A percentile compares a stretch with the other conserved stretches of the same genome.
Evolutionary conservation across 2,888 invertebrate genomes (phyloP).

Genomic region (Elaeidobius kamerunicus): DNA sequence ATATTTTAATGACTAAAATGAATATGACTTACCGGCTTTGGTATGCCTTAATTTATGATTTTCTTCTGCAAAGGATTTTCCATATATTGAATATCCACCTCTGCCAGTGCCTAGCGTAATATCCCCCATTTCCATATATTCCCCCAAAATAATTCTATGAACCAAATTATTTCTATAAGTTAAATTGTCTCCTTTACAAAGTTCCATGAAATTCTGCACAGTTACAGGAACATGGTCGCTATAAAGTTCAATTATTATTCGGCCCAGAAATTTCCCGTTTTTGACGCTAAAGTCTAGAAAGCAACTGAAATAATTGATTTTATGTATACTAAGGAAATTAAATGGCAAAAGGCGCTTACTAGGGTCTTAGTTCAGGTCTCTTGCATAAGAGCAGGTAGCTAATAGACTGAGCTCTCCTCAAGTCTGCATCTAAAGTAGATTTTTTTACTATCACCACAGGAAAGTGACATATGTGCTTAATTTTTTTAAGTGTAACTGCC

Average conservation of each 20-base stretch:
- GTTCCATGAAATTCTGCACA: slow-evolving; percentile 47
- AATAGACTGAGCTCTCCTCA: slow-evolving; percentile 42
- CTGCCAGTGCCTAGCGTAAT: slow-evolving; percentile 52
- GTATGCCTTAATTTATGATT: slow-evolving; percentile 50
- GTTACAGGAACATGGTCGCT: slow-evolving; percentile 47
- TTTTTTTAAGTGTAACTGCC: slow-evolving; percentile 35
- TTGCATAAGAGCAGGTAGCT: slow-evolving; percentile 36
- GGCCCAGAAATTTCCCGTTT: slow-evolving; percentile 43
- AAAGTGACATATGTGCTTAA: slow-evolving; percentile 39
- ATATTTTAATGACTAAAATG: no score
- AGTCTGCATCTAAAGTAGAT: slow-evolving; percentile 37
- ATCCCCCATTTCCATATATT: slow-evolving; percentile 56
- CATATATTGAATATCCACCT: slow-evolving; percentile 54
- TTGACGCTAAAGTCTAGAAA: slow-evolving; percentile 47
- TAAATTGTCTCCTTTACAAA: slow-evolving; percentile 41
- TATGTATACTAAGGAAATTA: no score
- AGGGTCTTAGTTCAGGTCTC: slow-evolving; percentile 28
- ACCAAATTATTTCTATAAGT: slow-evolving; percentile 47
- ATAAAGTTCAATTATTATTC: slow-evolving; percentile 47
- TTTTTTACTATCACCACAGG: slow-evolving; percentile 40
- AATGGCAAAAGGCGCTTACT: no score
- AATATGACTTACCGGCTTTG: slow-evolving; percentile 48
- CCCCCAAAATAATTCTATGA: slow-evolving; percentile 51
- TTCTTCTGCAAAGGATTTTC: slow-evolving; percentile 49
- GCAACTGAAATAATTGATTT: slow-evolving; percentile 38